phyloP scores from a whole-genome alignment of 2,888 invertebrate species.

The Agonopterix subpropinquella region DNA sequence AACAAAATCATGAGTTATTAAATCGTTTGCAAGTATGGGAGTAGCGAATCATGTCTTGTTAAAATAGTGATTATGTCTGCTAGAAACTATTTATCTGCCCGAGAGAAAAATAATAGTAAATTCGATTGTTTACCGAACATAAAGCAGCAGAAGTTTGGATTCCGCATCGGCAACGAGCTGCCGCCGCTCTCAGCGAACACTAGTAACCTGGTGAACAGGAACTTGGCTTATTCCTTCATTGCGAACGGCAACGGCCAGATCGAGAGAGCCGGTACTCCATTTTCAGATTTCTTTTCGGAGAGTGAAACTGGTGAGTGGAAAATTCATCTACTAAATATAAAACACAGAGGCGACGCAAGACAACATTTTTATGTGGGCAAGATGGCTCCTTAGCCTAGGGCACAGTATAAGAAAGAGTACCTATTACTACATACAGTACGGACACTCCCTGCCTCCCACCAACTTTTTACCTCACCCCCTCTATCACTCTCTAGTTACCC shows the following conservation, averaged over 20 bases:
- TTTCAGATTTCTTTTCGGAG: constrained; percentile 65
- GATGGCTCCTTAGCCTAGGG: too few relatives aligned
- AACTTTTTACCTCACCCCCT: too few relatives aligned
- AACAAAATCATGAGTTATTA: not conserved
- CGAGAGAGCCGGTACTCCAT: constrained; percentile 56
- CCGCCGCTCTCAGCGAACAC: constrained; percentile 53
- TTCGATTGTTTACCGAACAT: constrained; percentile 61
- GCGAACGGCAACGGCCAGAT: constrained; percentile 24
- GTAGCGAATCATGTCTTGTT: constrained; percentile 1
- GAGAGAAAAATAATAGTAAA: constrained; percentile 57
- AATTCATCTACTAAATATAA: too few relatives aligned
- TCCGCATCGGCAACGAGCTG: constrained; percentile 38
- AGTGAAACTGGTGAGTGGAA: constrained; percentile 52
- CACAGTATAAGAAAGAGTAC: too few relatives aligned
- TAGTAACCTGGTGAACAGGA: constrained; percentile 46
- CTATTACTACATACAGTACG: too few relatives aligned
- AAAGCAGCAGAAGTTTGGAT: constrained; percentile 51
- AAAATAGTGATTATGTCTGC: constrained; percentile 59
- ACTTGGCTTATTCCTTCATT: constrained; percentile 48
- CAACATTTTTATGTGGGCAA: too few relatives aligned
- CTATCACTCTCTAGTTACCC: too few relatives aligned
- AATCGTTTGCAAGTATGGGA: constrained; percentile 14
- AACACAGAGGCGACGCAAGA: too few relatives aligned
- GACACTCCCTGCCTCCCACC: too few relatives aligned
- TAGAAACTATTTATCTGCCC: constrained; percentile 57